Percentiles rank a stretch among this genome's conserved stretches.
phyloP scores from a whole-genome alignment of 2,113 vertebrate species.

The Proteles cristata region DNA sequence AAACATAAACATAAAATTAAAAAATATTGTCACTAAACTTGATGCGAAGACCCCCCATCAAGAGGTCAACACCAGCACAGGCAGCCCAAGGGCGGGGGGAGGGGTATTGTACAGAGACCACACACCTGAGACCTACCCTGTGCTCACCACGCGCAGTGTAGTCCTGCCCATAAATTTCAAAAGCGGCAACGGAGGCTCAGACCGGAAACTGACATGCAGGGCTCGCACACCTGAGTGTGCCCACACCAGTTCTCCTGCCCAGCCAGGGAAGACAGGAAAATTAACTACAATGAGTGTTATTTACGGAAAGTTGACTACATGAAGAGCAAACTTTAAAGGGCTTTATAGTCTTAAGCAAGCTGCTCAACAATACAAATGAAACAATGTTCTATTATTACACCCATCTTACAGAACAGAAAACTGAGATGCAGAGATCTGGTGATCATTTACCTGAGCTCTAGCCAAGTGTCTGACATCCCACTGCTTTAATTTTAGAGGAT shows the following conservation, averaged over 20 bases:
- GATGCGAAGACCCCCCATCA: not conserved
- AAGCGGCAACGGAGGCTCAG: not conserved
- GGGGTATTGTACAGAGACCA: too few relatives aligned
- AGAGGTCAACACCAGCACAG: rapidly evolving
- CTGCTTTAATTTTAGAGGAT: not conserved
- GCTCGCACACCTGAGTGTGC: not conserved
- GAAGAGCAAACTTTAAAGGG: not conserved
- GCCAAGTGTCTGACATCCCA: rapidly evolving
- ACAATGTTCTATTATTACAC: not conserved
- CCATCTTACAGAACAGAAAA: slow-evolving; percentile 50
- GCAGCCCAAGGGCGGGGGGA: not conserved
- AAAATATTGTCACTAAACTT: not conserved
- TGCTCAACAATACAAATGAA: not conserved
- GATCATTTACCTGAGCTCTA: not conserved
- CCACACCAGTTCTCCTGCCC: not conserved
- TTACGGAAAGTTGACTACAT: not conserved
- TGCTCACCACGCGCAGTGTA: not conserved
- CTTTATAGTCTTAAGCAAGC: not conserved
- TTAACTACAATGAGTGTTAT: not conserved
- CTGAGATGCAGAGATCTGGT: not conserved
- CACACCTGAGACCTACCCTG: too few relatives aligned
- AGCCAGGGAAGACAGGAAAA: not conserved
- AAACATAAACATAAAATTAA: too few relatives aligned
- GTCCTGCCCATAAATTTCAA: not conserved
- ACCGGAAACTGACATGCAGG: not conserved